A percentile compares a stretch with the other conserved stretches of the same genome.
Evolutionary conservation across 2,113 vertebrate genomes (phyloP).

Genomic region (Chauna torquata): DNA sequence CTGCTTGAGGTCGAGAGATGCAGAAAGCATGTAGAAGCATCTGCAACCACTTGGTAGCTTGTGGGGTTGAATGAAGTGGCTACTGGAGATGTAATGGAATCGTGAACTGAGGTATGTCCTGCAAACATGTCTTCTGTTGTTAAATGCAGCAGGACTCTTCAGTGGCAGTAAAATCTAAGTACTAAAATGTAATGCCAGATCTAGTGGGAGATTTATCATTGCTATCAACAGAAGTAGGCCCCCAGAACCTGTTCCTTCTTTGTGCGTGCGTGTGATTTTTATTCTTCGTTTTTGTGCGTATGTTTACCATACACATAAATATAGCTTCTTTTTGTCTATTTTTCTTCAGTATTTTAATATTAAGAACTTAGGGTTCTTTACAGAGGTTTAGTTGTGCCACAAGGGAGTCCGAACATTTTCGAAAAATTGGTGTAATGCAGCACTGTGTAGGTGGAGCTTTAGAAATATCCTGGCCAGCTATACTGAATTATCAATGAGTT

Average conservation of each 20-base stretch:
- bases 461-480: background rate
- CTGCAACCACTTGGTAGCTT: background rate
- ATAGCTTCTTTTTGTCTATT: background rate
- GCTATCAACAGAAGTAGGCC: background rate
- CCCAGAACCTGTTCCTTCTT: background rate
- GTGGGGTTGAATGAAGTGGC: background rate
- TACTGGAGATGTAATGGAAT: background rate
- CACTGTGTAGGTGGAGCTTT: background rate
- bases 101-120: background rate
- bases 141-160: background rate
- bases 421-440: background rate
- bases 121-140: background rate
- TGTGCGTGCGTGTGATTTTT: background rate
- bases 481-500: slow-evolving; percentile 28
- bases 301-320: background rate
- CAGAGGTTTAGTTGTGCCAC: background rate
- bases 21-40: background rate
- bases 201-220: background rate
- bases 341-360: background rate
- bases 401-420: background rate
- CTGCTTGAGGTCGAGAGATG: background rate
- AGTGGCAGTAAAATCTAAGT: background rate
- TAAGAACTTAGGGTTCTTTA: background rate
- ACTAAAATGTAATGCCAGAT: background rate
- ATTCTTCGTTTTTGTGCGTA: background rate